Percentiles rank a stretch among this genome's conserved stretches.
phyloP scores from a whole-genome alignment of 2,113 vertebrate genomes.

The Spea bombifrons region DNA sequence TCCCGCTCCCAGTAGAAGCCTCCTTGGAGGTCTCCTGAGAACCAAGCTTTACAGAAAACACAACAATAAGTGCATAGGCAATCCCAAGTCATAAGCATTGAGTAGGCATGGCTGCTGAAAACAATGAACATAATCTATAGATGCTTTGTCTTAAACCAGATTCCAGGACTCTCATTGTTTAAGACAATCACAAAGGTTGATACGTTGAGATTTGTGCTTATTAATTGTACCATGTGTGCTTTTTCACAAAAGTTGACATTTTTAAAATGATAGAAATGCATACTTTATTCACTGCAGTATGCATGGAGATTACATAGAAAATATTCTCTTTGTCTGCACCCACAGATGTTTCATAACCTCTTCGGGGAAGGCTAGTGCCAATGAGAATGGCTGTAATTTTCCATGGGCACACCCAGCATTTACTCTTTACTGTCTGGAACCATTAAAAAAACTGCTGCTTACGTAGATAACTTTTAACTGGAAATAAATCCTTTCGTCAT shows the following conservation, averaged over 20 bases:
- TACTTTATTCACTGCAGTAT: background rate
- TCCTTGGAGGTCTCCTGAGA: background rate
- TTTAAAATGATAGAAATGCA: background rate
- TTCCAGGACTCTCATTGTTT: background rate
- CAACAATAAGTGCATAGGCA: background rate
- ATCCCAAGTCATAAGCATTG: no score
- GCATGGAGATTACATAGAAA: background rate
- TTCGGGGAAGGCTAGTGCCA: conserved; percentile 9
- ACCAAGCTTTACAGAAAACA: background rate
- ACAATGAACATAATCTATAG: background rate
- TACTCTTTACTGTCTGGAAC: conserved; percentile 30
- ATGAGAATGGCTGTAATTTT: conserved; percentile 23
- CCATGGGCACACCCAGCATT: conserved; percentile 31
- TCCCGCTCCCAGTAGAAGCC: background rate
- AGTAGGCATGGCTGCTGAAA: no score
- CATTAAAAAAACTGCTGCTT: background rate
- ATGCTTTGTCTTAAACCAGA: background rate
- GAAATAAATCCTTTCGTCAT: background rate
- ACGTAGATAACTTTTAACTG: background rate
- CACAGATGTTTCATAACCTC: conserved; percentile 19
- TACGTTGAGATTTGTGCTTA: background rate
- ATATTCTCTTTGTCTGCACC: conserved; percentile 23
- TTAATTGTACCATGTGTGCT: background rate
- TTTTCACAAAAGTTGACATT: background rate
- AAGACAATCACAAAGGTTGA: background rate